Evolutionary conservation across 1,140 invertebrate genomes (phyloP), one percentile per base, ranked within the genome.

Genomic region (Eciton burchellii): DNA sequence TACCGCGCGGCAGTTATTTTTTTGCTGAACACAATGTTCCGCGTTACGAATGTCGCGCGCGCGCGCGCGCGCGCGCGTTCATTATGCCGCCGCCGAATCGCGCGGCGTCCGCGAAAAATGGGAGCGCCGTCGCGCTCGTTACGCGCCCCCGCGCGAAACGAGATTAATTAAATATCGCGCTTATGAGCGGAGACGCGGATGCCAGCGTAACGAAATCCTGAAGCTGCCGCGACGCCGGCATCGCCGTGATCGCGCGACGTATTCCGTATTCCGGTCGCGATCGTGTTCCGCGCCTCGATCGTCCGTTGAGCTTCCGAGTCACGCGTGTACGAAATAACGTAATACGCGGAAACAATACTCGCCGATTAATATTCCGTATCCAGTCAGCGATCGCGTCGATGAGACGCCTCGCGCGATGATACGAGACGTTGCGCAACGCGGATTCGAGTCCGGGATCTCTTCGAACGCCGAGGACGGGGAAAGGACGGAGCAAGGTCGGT

Each of bases 321-420:
- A 87, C 86, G 86, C 65, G 43, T 84, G 70, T 63, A 54, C 74
- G 70, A 66, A 87, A 87, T 86, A 87, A 87, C 86, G 84, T 87
- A 87, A 86, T 87, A 63, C 63, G 70, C 47, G 62, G 63, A 52
- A 86, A 81, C 86, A 84, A 87, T 86, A 87, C 70, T 63, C 70
- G 63, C 52, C 84, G 81, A 87, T 87, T 87, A 87, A 87, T 87
- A 87, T 87, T 87, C 86, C 73, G 70, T 81, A 87, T 87, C 84
- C 82, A 73, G 70, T 70, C 83, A 72, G 56, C 84, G 56, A 84
- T 19, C 74, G 76, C 68, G 86, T 81, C 84, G 84, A 24, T 35
- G 65, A 56, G 81, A 43, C 60, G 74, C 63, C 73, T 68, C 19
- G 35, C 19, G 29, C 21, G 62, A 49, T 43, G 70, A 21, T 57